Base-by-base conservation (phyloP, 2,113 vertebrate genomes). In the Phrynosoma platyrhinos region DNA sequence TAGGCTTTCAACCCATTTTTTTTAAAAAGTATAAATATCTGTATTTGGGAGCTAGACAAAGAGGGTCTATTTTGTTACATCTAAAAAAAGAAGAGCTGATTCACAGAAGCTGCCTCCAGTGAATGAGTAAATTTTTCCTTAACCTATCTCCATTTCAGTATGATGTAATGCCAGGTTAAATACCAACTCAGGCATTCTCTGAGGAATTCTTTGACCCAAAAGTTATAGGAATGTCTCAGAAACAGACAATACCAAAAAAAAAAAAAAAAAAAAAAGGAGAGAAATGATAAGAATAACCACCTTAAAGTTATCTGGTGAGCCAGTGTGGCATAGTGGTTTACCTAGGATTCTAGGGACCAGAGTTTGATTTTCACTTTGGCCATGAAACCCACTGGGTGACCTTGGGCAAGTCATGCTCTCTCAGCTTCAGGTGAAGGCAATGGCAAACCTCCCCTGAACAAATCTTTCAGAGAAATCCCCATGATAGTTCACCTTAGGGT, bases 101-200 rank as follows among this genome's bases (percentile, higher is more conserved):
- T n/a, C 91, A 93, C 88, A 89, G 20, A 85, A 79, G 4, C 32
- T 89, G 79, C 69, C 30, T 92, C 85, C 87, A 93, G 36, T 30
- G 91, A 94, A 71, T 75, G 64, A 85, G 55, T 30, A 90, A 88
- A 64, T 62, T 82, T 55, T 84, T 77, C 79, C 1, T 84, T 91
- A 87, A 30, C 13, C n/a, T 81, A 94, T 89, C 90, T 74, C 93
- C 36, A 90, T 55, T 89, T 83, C 87, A 68, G 71, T 90, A 84
- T 87, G 82, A 95, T 58, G 36, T 93, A 94, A 93, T 80, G 79
- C 53, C 89, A 90, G 84, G 88, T 92, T 95, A 95, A 92, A 90
- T 89, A 91, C 84, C 91, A 96, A 93, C 74, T 12, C 89, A 80
- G 85, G 36, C 32, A 91, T 93, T 90, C 86, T 36, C 83, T 90